phyloP scores from a whole-genome alignment of 2,888 invertebrate genomes.

The Tuberolachnus salignus region DNA sequence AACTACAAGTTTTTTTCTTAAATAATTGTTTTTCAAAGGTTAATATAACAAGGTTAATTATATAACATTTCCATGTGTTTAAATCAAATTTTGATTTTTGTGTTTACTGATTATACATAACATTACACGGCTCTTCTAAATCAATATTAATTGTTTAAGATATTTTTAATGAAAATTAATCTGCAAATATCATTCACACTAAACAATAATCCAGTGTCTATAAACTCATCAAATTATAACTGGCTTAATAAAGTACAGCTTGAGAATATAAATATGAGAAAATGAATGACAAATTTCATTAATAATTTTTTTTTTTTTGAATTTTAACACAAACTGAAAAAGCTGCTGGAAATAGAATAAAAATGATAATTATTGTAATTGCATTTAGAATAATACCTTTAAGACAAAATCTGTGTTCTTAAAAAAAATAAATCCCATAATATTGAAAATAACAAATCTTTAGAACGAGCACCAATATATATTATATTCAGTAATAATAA shows the following conservation, averaged over 20 bases:
- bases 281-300: background rate
- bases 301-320: background rate
- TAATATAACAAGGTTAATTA: too few species aligned
- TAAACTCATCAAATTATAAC: too few species aligned
- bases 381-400: background rate
- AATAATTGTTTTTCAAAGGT: background rate
- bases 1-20: background rate
- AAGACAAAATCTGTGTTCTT: background rate
- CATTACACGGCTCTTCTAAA: background rate
- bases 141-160: background rate
- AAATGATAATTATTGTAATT: background rate
- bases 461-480: conserved; percentile 27
- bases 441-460: conserved; percentile 8
- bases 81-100: background rate
- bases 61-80: background rate
- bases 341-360: background rate
- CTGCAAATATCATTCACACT: background rate
- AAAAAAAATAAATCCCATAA: background rate
- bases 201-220: background rate
- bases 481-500: conserved; percentile 7
- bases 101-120: conserved; percentile 4
- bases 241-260: background rate
- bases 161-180: background rate
- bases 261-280: background rate
- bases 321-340: background rate